A percentile compares a stretch with the other conserved stretches of the same genome.
Evolutionary conservation across 2,797 vertebrate species (phyloP).

Genomic region (Scolopax rusticola): DNA sequence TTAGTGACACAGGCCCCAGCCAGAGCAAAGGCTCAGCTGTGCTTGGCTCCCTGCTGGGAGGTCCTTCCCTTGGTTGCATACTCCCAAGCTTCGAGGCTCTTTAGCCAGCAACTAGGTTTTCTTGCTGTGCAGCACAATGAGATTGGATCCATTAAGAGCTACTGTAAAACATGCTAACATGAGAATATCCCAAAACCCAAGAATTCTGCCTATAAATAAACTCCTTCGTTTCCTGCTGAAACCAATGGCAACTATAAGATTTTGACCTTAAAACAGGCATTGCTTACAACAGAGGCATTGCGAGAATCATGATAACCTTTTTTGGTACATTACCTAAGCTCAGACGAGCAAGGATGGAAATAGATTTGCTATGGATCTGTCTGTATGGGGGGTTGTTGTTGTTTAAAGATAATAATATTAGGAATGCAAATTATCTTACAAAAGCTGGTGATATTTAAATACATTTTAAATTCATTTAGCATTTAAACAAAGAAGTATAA

Average conservation of each 20-base stretch:
- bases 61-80: background rate
- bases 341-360: background rate
- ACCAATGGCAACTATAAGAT: background rate
- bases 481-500: slow-evolving; percentile 56
- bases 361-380: background rate
- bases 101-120: background rate
- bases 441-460: slow-evolving; percentile 65
- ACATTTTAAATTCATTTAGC: slow-evolving; percentile 57
- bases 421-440: slow-evolving; percentile 45
- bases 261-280: background rate
- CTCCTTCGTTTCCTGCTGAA: background rate
- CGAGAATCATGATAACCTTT: background rate
- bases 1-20: background rate
- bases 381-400: background rate
- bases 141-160: background rate
- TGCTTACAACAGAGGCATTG: background rate
- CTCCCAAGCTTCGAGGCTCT: background rate
- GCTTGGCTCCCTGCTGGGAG: background rate
- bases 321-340: background rate
- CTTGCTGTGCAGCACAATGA: background rate
- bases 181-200: background rate
- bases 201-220: background rate
- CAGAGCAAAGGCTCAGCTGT: rapidly evolving
- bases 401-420: slow-evolving; percentile 2
- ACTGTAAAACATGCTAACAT: background rate